Evolutionary conservation across 2,888 invertebrate genomes (phyloP).

Genomic region (Tinea semifulvella): DNA sequence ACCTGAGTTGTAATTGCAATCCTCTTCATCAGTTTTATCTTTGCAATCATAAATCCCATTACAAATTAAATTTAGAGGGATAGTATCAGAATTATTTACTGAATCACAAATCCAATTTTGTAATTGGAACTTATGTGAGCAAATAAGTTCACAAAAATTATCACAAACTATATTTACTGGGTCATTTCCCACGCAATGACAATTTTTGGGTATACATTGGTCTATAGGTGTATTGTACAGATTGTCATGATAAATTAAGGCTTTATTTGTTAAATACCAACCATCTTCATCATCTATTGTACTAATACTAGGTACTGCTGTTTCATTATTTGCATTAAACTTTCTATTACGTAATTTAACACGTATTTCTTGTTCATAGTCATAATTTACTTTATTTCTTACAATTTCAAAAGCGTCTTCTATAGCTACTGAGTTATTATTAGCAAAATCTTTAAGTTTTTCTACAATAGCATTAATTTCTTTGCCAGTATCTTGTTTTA

Average conservation of each 20-base stretch:
- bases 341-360: neutral
- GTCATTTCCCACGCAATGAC: constrained; percentile 29
- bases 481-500: neutral
- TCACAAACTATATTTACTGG: constrained; percentile 30
- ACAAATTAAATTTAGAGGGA: constrained; percentile 37
- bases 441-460: neutral
- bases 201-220: constrained; percentile 19
- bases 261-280: neutral
- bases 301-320: neutral
- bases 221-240: neutral
- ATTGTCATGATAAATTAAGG: neutral
- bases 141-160: constrained; percentile 32
- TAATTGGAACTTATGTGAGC: constrained; percentile 36
- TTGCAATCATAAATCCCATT: constrained; percentile 52
- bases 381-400: constrained; percentile 1
- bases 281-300: neutral
- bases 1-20: constrained; percentile 25
- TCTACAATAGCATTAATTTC: constrained; percentile 1
- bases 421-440: neutral
- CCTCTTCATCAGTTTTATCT: constrained; percentile 44
- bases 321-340: neutral
- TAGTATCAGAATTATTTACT: constrained; percentile 25
- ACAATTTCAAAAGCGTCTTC: constrained; percentile 8
- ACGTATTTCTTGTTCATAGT: neutral
- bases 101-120: constrained; percentile 36